Evolutionary conservation across 2,113 vertebrate genomes (phyloP).

Genomic region (Anas platyrhynchos): DNA sequence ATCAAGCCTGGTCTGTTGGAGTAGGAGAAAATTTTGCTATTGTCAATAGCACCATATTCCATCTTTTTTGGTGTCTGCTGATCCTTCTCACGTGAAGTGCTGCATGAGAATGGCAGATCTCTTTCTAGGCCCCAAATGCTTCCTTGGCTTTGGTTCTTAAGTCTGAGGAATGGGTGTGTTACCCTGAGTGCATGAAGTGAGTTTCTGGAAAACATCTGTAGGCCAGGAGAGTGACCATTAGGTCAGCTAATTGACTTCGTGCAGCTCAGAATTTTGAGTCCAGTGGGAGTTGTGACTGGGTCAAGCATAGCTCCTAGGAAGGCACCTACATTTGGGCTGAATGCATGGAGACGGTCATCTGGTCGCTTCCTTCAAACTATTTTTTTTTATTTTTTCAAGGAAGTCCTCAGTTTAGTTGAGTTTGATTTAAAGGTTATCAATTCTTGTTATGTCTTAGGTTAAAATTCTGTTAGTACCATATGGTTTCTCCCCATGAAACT

Average conservation of each 20-base stretch:
- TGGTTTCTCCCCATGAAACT: no score
- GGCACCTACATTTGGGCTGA: background rate
- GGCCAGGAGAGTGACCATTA: background rate
- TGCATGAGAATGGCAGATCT: background rate
- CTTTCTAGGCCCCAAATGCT: background rate
- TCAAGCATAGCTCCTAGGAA: background rate
- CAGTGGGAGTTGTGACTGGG: background rate
- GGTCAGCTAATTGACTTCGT: background rate
- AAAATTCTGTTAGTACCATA: no score
- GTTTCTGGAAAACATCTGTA: no score
- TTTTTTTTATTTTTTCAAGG: no score
- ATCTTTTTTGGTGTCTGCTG: background rate
- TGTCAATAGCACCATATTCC: background rate
- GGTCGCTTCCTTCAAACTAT: no score
- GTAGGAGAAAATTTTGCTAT: background rate
- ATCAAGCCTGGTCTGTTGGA: background rate
- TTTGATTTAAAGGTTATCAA: background rate
- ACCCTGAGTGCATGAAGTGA: no score
- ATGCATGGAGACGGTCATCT: background rate
- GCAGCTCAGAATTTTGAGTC: background rate
- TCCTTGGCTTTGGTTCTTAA: no score
- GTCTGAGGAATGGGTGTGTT: no score
- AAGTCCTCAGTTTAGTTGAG: background rate
- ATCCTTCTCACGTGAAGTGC: background rate
- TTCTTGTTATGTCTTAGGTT: background rate